Evolutionary conservation across 2,888 invertebrate genomes (phyloP), one percentile per base, ranked within the genome.

Genomic region (Pecten maximus): DNA sequence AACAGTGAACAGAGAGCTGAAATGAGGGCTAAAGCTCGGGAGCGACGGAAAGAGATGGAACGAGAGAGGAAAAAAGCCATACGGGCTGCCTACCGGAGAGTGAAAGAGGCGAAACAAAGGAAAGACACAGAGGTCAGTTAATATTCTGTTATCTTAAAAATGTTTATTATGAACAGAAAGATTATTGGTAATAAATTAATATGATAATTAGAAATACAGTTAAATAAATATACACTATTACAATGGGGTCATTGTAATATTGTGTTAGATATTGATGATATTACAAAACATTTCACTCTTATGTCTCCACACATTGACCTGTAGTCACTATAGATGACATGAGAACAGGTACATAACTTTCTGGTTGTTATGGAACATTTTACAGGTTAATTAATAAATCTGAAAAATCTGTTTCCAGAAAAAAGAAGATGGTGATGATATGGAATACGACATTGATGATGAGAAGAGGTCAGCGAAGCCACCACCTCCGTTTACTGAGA

Each of bases 51-150:
- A 89, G 94, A 95, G 87, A 96, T 96, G 96, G 96, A 96, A 92
- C 92, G 94, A 89, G 96, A 96, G 91, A 91, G 96, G 44, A 93
- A 94, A 54, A 96, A 96, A 90, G 96, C 96, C 19, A 93, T 96
- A 6, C 91, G 93, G 40, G 96, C 96, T 23, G 96, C 96, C 0
- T 95, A 95, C 86, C 93, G 94, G 90, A 92, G 96, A 87, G 95
- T 95, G 48, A 93, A 92, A 89, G 96, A 96, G 89, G 94, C 95
- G 10, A 96, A 96, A 92, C 91, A 91, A 87, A 95, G 93, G 90
- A 95, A 94, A 90, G 93, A 90, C n/a, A 93, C 93, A 54, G 89
- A 92, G 90, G 91, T 90, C 50, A 48, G 40, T 8, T 28, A 35
- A 74, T 23, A 1, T n/a, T n/a, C n/a, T n/a, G n/a, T n/a, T n/a